These are phyloP conservation scores for Stratiomys singularior DNA, from an alignment of 2,888 invertebrate species.

Conservation along the genomic window DNA sequence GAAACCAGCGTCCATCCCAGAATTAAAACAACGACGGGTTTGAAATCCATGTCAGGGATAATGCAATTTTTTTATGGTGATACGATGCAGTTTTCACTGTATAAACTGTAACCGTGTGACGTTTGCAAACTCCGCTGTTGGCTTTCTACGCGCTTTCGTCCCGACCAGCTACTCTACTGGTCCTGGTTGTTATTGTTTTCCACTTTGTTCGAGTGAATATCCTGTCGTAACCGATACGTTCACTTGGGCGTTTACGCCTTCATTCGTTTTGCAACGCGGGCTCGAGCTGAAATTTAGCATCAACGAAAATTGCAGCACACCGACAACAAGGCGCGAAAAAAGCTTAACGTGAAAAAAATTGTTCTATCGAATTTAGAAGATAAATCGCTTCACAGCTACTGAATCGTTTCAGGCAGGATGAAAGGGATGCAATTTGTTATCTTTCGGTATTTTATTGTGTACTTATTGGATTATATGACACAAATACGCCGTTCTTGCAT, in stretches of 20 bases:
- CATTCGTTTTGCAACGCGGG: not conserved
- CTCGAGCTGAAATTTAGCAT: constrained; percentile 16
- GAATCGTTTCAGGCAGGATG: not conserved
- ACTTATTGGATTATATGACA: constrained; percentile 19
- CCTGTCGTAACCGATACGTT: not conserved
- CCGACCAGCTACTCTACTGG: too few relatives aligned
- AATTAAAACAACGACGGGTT: constrained; percentile 33
- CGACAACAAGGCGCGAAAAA: constrained; percentile 30
- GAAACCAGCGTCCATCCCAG: not conserved
- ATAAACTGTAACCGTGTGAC: not conserved
- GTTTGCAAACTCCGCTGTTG: not conserved
- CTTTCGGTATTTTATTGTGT: constrained; percentile 31
- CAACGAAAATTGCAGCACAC: constrained; percentile 2
- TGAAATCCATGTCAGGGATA: constrained; percentile 29
- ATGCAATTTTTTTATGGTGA: constrained; percentile 25
- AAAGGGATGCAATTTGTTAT: constrained; percentile 34
- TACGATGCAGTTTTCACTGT: constrained; percentile 26
- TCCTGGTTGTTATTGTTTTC: constrained; percentile 32
- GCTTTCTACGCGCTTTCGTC: not conserved
- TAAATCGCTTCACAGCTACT: constrained; percentile 21
- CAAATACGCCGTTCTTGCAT: constrained; percentile 8
- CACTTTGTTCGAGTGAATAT: constrained; percentile 17
- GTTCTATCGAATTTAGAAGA: constrained; percentile 23
- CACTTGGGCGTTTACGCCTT: not conserved
- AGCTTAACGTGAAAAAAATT: not conserved